Conservation (phyloP, 1,140 invertebrate species). For the Drosophila kepulauana region DNA sequence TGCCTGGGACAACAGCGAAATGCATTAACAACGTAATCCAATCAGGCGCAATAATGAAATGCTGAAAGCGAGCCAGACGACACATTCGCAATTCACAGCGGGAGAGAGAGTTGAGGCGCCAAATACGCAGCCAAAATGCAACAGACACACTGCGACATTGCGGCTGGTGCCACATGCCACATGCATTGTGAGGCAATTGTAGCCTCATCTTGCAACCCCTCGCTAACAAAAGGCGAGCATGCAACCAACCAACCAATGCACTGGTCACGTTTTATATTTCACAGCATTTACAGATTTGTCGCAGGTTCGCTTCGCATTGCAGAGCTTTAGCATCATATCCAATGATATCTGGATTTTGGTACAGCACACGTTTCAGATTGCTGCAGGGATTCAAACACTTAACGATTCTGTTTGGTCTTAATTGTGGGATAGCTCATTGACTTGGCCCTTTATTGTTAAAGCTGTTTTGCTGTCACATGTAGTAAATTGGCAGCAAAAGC, state of each 20-base stretch:
- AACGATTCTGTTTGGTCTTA: conserved; percentile 26
- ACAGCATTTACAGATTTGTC: conserved; percentile 45
- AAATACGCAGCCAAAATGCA: conserved; percentile 32
- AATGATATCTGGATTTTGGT: background rate
- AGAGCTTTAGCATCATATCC: background rate
- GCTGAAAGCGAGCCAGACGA: conserved; percentile 28
- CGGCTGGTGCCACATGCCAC: background rate
- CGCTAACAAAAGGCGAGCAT: background rate
- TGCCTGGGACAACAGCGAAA: conserved; percentile 15
- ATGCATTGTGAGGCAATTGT: conserved; percentile 22
- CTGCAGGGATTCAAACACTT: background rate
- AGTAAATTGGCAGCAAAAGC: background rate
- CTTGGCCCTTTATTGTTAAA: conserved; percentile 4
- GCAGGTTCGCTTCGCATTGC: conserved; percentile 38
- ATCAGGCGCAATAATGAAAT: conserved; percentile 51
- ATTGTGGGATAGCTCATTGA: conserved; percentile 23
- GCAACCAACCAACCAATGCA: background rate
- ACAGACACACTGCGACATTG: conserved; percentile 23
- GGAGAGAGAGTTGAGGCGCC: background rate
- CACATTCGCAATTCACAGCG: conserved; percentile 3
- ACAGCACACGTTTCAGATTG: conserved; percentile 47
- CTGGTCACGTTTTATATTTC: conserved; percentile 59
- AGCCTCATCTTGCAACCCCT: background rate
- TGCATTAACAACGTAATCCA: conserved; percentile 54
- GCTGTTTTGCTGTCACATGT: background rate